phyloP scores from a whole-genome alignment of 2,888 invertebrate genomes.

The Muscina levida region DNA sequence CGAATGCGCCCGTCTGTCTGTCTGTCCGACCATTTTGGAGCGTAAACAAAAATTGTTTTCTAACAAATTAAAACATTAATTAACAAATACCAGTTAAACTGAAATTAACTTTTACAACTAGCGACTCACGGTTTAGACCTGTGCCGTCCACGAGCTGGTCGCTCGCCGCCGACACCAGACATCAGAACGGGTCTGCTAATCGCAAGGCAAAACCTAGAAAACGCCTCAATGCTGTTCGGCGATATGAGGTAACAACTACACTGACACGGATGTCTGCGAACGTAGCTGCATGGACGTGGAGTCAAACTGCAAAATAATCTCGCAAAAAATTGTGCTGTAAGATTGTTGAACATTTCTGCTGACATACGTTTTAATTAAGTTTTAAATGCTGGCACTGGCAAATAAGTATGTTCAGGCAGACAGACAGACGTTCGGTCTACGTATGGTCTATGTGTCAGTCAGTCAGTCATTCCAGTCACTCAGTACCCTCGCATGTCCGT shows the following conservation, averaged over 20 bases:
- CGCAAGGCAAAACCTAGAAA: constrained; percentile 17
- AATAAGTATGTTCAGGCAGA: neutral
- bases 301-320: constrained; percentile 11
- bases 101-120: constrained; percentile 25
- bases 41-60: constrained; percentile 12
- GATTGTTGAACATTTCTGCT: constrained; percentile 24
- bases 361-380: constrained; percentile 26
- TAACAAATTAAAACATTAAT: constrained; percentile 29
- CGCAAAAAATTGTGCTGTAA: neutral
- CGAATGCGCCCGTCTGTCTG: neutral
- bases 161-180: neutral
- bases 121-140: neutral
- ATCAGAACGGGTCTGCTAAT: neutral
- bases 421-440: neutral
- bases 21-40: neutral
- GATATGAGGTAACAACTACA: neutral
- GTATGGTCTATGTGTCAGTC: constrained; percentile 10
- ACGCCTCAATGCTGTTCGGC: constrained; percentile 14
- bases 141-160: neutral
- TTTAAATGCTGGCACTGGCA: neutral
- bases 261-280: neutral
- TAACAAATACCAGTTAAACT: constrained; percentile 24
- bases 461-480: constrained; percentile 5
- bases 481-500: neutral
- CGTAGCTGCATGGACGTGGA: neutral